phyloP scores from a whole-genome alignment of 2,888 invertebrate species.

The Philaethria dido region DNA sequence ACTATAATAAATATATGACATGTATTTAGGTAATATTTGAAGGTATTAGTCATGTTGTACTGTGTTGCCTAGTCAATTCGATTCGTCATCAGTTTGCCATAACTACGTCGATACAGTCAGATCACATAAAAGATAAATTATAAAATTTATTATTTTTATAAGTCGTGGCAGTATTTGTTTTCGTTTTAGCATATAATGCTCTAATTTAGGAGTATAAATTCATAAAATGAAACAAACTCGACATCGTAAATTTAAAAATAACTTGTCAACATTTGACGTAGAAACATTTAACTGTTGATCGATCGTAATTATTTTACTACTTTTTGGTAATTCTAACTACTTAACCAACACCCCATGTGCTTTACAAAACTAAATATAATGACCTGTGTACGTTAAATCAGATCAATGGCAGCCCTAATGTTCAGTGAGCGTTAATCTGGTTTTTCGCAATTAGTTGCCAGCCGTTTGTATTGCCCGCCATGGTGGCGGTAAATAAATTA shows the following conservation, averaged over 20 bases:
- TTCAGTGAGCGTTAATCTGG: conserved; percentile 74
- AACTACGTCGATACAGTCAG: background rate
- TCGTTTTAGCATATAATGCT: too few relatives aligned
- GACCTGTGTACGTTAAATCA: conserved; percentile 1
- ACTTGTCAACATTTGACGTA: too few relatives aligned
- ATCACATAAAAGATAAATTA: background rate
- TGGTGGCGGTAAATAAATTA: conserved; percentile 63
- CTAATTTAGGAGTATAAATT: too few relatives aligned
- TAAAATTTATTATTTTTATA: background rate
- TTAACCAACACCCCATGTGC: background rate
- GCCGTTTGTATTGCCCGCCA: conserved; percentile 67
- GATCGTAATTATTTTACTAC: too few relatives aligned
- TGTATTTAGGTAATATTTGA: too few relatives aligned
- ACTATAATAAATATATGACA: too few relatives aligned
- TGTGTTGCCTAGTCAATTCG: background rate
- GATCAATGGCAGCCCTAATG: conserved; percentile 51
- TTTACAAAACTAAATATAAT: background rate
- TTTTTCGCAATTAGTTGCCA: conserved; percentile 78
- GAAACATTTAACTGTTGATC: too few relatives aligned
- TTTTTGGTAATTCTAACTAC: background rate
- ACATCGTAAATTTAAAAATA: too few relatives aligned
- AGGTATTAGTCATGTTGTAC: conserved; percentile 9
- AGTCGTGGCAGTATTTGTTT: too few relatives aligned
- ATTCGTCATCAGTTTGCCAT: background rate
- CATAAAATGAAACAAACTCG: too few relatives aligned